Evolutionary conservation across 2,797 vertebrate genomes (phyloP).

Genomic region (Pangasius macronema): DNA sequence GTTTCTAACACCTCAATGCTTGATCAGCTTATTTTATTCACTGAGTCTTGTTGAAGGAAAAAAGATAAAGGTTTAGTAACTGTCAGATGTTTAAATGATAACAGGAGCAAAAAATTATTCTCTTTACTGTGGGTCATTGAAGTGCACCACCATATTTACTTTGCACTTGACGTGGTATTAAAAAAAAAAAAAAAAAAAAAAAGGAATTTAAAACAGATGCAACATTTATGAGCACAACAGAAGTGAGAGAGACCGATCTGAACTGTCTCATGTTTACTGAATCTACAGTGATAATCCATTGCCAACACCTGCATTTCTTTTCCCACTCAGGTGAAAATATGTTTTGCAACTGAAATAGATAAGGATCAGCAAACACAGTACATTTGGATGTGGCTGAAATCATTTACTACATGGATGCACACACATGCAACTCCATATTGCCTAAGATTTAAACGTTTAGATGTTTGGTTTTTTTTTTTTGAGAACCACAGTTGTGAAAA

Average conservation of each 20-base stretch:
- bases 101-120: background rate
- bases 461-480: background rate
- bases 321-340: conserved; percentile 4
- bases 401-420: background rate
- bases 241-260: background rate
- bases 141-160: background rate
- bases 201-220: background rate
- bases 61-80: conserved; percentile 30
- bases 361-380: background rate
- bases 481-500: background rate
- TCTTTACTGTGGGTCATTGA: background rate
- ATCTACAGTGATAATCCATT: background rate
- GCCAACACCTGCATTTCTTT: background rate
- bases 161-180: background rate
- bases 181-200: background rate
- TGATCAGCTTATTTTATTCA: conserved; percentile 6
- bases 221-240: background rate
- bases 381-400: background rate
- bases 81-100: conserved; percentile 32
- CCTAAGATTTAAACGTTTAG: background rate
- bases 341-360: background rate
- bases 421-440: background rate
- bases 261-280: background rate
- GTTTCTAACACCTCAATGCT: background rate
- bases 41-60: background rate